Conservation (phyloP, 2,888 invertebrate genomes). For the Strigamia maritima region DNA sequence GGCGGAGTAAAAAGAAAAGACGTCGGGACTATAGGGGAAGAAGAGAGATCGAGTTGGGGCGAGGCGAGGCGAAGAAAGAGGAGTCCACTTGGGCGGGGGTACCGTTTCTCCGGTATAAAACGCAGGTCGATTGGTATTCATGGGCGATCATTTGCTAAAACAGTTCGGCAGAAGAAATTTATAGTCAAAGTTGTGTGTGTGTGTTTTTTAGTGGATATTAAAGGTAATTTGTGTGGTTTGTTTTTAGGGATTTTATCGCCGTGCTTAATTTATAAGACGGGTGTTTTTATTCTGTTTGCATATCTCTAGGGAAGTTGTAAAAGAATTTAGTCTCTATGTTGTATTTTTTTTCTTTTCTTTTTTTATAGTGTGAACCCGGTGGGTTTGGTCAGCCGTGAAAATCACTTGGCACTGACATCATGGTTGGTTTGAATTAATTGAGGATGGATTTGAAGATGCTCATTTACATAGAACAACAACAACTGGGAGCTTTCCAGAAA, state of each 20-base stretch:
- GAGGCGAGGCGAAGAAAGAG: neutral
- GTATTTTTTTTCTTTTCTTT: neutral
- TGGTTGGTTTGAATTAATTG: constrained; percentile 3
- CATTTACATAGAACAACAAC: neutral
- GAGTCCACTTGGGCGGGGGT: constrained; percentile 1
- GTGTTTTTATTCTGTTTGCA: constrained; percentile 10
- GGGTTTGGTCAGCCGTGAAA: constrained; percentile 10
- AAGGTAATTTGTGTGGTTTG: constrained; percentile 6
- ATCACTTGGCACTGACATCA: neutral
- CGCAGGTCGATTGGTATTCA: neutral
- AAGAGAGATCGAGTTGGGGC: neutral
- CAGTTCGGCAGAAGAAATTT: neutral
- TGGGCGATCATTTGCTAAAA: constrained; percentile 1
- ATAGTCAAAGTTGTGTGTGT: neutral
- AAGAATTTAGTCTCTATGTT: constrained; percentile 7
- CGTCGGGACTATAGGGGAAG: neutral
- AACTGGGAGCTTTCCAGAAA: neutral
- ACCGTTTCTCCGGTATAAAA: neutral
- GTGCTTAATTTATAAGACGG: constrained; percentile 3
- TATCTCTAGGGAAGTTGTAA: neutral
- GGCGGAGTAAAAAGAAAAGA: constrained; percentile 15
- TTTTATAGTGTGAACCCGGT: neutral
- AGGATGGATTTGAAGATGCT: neutral
- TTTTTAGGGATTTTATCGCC: neutral
- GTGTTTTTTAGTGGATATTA: neutral